A percentile compares a stretch with the other conserved stretches of the same genome.
phyloP scores from a whole-genome alignment of 1,140 invertebrate genomes.

The Xylocopa sonorina region DNA sequence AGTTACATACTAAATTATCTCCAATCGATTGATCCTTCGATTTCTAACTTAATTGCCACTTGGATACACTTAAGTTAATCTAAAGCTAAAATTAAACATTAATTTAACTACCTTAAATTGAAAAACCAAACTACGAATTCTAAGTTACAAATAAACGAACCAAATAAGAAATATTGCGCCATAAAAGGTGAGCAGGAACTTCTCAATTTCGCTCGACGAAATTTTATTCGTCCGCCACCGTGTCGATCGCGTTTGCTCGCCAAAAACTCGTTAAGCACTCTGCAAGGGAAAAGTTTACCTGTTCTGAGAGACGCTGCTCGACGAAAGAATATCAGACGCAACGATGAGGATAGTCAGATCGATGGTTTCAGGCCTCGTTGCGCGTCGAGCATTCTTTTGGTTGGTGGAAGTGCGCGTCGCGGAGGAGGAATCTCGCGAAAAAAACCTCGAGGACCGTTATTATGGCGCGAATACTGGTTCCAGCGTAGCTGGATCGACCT shows the following conservation, averaged over 20 bases:
- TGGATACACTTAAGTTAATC: no score
- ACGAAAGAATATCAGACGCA: background rate
- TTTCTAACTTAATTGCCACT: no score
- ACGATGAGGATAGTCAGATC: slow-evolving; percentile 9
- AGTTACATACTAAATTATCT: no score
- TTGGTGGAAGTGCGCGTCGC: slow-evolving; percentile 11
- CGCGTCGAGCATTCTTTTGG: background rate
- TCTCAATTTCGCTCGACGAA: no score
- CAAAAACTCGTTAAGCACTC: background rate
- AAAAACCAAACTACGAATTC: no score
- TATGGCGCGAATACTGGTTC: slow-evolving; percentile 7
- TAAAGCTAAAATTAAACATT: no score
- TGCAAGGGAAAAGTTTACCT: slow-evolving; percentile 9
- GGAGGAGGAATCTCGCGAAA: background rate
- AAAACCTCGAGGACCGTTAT: slow-evolving; percentile 28
- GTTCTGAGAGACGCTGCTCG: background rate
- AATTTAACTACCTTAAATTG: no score
- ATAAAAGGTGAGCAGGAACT: no score
- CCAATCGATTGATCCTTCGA: no score
- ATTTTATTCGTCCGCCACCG: background rate
- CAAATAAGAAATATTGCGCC: no score
- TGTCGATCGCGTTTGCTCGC: background rate
- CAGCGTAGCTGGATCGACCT: slow-evolving; percentile 20
- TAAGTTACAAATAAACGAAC: no score
- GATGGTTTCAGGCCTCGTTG: background rate